Evolutionary conservation across 2,888 invertebrate genomes (phyloP).

Genomic region (Sepioteuthis lessoniana): DNA sequence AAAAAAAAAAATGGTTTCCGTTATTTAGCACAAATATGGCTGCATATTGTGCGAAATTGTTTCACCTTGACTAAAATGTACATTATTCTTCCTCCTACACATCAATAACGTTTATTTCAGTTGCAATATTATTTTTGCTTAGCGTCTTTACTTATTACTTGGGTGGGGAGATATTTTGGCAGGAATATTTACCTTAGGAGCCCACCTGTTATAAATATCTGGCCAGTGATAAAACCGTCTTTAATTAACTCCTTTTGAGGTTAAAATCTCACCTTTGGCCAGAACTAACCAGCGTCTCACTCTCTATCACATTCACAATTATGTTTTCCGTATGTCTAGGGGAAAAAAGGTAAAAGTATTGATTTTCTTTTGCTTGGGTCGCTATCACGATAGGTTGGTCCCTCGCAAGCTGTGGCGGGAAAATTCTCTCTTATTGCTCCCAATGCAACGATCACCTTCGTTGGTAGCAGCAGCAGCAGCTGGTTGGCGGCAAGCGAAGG

Average conservation of each 20-base stretch:
- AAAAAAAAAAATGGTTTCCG: too few species aligned
- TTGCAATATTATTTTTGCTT: neutral
- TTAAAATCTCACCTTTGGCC: conserved; percentile 7
- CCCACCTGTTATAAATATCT: neutral
- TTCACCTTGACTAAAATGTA: too few species aligned
- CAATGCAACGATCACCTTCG: neutral
- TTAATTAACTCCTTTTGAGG: neutral
- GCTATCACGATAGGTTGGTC: neutral
- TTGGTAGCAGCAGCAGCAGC: neutral
- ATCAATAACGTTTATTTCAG: neutral
- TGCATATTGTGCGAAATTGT: too few species aligned
- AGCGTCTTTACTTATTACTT: neutral
- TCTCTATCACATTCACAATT: neutral
- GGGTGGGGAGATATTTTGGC: neutral
- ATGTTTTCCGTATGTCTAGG: conserved; percentile 33
- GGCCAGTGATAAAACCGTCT: neutral
- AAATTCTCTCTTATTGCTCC: neutral
- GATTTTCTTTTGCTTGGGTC: neutral
- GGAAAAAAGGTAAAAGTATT: neutral
- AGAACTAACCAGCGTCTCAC: neutral
- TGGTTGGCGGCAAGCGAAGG: neutral
- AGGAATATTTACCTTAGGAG: neutral
- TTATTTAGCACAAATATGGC: too few species aligned
- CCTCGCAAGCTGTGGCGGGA: neutral
- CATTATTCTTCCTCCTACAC: too few species aligned